These are phyloP conservation scores for Ibidorhyncha struthersii DNA, from an alignment of 2,113 vertebrate species.

Conservation along the genomic window DNA sequence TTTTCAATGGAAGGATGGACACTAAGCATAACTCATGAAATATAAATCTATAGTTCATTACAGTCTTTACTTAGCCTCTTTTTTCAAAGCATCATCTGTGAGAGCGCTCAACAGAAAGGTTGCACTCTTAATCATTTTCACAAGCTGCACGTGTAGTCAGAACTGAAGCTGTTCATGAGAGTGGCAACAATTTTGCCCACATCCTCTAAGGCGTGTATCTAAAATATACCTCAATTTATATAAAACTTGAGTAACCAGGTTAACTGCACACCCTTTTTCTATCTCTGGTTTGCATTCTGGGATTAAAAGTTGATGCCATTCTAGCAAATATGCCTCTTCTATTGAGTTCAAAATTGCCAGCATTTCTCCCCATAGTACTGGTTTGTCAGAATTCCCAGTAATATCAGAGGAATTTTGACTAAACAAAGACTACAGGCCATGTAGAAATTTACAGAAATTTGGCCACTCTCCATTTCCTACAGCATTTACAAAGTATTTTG, in stretches of 20 bases:
- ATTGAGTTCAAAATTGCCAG: background rate
- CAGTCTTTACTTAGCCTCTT: background rate
- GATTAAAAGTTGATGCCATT: background rate
- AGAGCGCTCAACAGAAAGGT: background rate
- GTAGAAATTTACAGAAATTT: background rate
- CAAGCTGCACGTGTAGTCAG: rapidly evolving
- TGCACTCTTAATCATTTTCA: background rate
- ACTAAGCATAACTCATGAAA: background rate
- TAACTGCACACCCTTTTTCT: background rate
- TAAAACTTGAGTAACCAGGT: background rate
- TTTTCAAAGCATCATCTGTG: background rate
- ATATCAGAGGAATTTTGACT: background rate
- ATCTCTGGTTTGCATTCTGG: background rate
- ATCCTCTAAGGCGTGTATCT: background rate
- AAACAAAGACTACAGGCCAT: background rate
- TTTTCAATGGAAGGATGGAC: background rate
- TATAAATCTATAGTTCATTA: background rate
- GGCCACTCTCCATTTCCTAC: background rate
- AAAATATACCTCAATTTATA: background rate
- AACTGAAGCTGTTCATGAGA: background rate
- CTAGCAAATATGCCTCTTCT: background rate
- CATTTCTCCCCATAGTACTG: background rate
- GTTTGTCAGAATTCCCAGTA: background rate
- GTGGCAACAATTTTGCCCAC: background rate
- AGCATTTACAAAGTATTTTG: background rate